These are phyloP conservation scores for Trichoplax adhaerens DNA, from an alignment of 37 sponge, comb jelly and placozoan genomes.

Conservation along the genomic window DNA sequence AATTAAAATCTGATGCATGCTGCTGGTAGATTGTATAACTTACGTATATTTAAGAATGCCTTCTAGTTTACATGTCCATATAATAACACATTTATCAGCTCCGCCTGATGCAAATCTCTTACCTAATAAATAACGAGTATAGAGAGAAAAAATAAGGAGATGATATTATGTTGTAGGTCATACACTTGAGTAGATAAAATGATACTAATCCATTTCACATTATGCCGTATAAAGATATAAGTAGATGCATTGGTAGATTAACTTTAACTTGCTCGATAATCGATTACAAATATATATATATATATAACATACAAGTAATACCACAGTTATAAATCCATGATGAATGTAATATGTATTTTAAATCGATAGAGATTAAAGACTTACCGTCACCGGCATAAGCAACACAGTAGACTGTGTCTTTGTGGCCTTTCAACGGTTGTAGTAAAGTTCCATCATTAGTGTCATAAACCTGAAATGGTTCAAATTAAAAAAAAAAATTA, in stretches of 20 bases:
- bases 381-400: slow-evolving; percentile 62
- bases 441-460: slow-evolving; percentile 39
- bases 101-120: slow-evolving; percentile 60
- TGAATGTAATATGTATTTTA: no score
- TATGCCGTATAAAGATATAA: not conserved
- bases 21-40: not conserved
- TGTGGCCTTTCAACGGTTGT: slow-evolving; percentile 69
- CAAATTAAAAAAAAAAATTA: no score
- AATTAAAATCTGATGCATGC: not conserved
- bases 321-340: no score
- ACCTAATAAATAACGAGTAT: no score
- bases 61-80: slow-evolving; percentile 53
- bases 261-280: slow-evolving; percentile 11
- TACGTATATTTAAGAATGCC: slow-evolving; percentile 70
- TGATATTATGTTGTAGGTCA: not conserved
- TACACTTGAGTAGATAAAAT: not conserved
- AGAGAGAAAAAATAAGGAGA: not conserved
- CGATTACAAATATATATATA: no score
- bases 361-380: not conserved
- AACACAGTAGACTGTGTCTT: slow-evolving; percentile 68
- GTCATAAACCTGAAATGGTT: slow-evolving; percentile 10
- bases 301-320: no score
- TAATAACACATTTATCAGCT: slow-evolving; percentile 79
- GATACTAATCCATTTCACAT: not conserved
- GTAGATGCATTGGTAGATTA: slow-evolving; percentile 4